These are phyloP conservation scores for Scophthalmus maximus DNA, from an alignment of 2,113 vertebrate species.

Conservation along the genomic window DNA sequence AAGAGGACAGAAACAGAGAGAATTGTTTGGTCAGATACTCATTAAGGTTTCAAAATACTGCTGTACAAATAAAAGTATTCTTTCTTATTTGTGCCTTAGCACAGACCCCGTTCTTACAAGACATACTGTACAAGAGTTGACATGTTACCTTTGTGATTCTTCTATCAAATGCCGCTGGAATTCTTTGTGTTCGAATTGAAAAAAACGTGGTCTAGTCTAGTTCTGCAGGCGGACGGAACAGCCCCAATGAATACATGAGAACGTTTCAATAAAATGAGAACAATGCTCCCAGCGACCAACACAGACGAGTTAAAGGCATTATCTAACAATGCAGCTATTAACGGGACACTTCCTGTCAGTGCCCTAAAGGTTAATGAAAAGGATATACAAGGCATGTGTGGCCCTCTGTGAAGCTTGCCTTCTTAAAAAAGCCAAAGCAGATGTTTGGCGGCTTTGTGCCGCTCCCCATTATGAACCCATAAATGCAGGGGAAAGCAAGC, in stretches of 20 bases:
- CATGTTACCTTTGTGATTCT: background rate
- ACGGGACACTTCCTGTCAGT: constrained; percentile 59
- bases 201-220: constrained; percentile 10
- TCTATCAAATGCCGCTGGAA: background rate
- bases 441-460: constrained; percentile 66
- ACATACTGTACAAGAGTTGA: constrained; percentile 17
- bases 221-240: background rate
- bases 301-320: constrained; percentile 53
- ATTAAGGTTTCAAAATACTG: too few species aligned
- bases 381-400: constrained; percentile 34
- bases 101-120: too few species aligned
- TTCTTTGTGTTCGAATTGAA: constrained; percentile 12
- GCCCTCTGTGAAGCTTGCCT: constrained; percentile 38
- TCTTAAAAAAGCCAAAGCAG: constrained; percentile 67
- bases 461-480: constrained; percentile 58
- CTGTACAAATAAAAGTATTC: background rate
- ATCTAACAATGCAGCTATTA: constrained; percentile 61
- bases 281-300: constrained; percentile 40
- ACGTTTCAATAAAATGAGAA: constrained; percentile 60
- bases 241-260: constrained; percentile 43
- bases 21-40: background rate
- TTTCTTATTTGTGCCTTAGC: background rate
- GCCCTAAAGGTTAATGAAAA: constrained; percentile 66
- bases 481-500: constrained; percentile 58
- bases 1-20: constrained; percentile 8